Conservation (phyloP, 2,113 vertebrate genomes). For the Dolichallabes microphthalmus region DNA sequence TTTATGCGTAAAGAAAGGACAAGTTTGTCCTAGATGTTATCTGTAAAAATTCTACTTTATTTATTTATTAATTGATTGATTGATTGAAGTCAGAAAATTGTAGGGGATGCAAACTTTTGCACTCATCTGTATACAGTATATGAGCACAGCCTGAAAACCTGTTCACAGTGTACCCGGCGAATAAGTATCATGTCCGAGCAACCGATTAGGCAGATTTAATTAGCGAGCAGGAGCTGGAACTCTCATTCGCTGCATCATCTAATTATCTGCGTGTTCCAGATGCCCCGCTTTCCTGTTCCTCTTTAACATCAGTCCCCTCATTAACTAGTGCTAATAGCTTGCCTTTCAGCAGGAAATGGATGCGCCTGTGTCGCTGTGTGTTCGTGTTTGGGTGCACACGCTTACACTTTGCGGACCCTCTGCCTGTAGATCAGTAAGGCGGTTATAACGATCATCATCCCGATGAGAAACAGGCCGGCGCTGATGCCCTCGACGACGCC, state of each 20-base stretch:
- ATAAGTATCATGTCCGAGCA: background rate
- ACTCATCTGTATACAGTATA: background rate
- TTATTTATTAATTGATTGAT: too few relatives aligned
- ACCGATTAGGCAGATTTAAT: constrained; percentile 31
- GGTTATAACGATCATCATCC: constrained; percentile 81
- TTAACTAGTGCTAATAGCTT: constrained; percentile 18
- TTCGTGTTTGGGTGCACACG: background rate
- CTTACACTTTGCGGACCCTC: constrained; percentile 81
- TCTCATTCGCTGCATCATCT: background rate
- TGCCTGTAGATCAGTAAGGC: constrained; percentile 88
- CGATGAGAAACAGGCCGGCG: constrained; percentile 87
- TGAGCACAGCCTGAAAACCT: background rate
- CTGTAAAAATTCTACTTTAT: background rate
- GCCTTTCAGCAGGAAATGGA: background rate
- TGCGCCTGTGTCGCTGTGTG: background rate
- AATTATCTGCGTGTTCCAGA: constrained; percentile 14
- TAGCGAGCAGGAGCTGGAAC: constrained; percentile 20
- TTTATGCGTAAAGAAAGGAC: background rate
- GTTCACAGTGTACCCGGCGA: background rate
- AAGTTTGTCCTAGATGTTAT: background rate
- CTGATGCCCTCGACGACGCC: constrained; percentile 91
- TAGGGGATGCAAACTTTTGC: background rate
- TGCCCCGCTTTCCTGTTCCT: constrained; percentile 6
- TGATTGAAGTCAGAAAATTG: background rate
- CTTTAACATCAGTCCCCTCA: constrained; percentile 13